Evolutionary conservation across 2,797 vertebrate species (phyloP).

Genomic region (Mus spretus): DNA sequence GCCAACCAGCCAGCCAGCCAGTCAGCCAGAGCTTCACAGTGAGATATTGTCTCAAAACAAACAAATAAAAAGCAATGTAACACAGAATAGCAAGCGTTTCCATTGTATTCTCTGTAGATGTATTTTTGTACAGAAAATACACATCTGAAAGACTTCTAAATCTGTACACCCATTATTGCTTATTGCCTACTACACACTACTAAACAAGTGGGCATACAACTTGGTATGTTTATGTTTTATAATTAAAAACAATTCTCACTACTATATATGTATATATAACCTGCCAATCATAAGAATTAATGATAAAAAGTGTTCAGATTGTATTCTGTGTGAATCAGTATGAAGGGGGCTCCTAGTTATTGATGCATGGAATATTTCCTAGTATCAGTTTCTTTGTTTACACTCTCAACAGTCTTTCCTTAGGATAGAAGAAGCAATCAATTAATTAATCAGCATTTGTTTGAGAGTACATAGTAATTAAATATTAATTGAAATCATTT

Average conservation of each 20-base stretch:
- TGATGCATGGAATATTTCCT: neutral
- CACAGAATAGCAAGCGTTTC: neutral
- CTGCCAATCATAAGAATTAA: constrained; percentile 13
- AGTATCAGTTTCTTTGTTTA: constrained; percentile 22
- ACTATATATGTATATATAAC: neutral
- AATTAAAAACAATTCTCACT: neutral
- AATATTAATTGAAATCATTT: constrained; percentile 36
- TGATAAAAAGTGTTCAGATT: constrained; percentile 14
- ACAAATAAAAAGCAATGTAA: neutral
- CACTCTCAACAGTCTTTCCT: neutral
- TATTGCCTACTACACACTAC: constrained; percentile 4
- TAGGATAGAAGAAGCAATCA: neutral
- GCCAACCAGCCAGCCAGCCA: neutral
- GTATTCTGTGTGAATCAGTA: neutral
- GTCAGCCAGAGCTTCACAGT: neutral
- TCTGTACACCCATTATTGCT: constrained; percentile 32
- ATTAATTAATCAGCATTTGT: neutral
- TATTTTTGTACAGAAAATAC: constrained; percentile 5
- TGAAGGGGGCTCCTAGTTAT: neutral
- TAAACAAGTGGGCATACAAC: neutral
- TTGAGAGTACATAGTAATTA: constrained; percentile 54
- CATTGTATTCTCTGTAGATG: neutral
- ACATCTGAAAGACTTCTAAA: constrained; percentile 27
- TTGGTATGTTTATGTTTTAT: constrained; percentile 21
- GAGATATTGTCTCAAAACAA: neutral